Percentiles rank a stretch among this genome's conserved stretches.
Conservation (phyloP, 2,113 vertebrate species). For the Buteo buteo region DNA sequence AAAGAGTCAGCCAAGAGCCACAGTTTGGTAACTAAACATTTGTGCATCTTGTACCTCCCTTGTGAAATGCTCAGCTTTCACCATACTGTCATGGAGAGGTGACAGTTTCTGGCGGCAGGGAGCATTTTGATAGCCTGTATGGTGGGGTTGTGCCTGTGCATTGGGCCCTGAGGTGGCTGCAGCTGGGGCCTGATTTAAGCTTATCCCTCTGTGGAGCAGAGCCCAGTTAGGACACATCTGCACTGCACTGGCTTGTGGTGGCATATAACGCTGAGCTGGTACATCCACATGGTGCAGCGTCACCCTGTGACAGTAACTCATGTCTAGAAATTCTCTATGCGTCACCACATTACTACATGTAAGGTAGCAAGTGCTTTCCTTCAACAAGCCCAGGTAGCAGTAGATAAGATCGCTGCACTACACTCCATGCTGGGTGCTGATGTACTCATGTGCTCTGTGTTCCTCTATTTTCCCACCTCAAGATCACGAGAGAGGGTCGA, state of each 20-base stretch:
- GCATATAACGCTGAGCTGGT: neutral
- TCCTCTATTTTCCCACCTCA: neutral
- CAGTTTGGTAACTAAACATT: neutral
- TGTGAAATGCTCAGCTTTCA: neutral
- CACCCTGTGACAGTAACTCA: neutral
- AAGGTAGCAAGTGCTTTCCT: neutral
- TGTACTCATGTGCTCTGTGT: neutral
- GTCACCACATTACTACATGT: neutral
- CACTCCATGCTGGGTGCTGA: fast-evolving
- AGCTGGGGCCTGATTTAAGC: neutral
- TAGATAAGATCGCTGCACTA: neutral
- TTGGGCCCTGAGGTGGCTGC: neutral
- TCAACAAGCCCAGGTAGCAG: neutral
- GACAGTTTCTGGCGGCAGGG: neutral
- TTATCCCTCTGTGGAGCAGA: neutral
- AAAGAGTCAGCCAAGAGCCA: neutral
- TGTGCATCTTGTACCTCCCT: neutral
- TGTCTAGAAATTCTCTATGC: neutral
- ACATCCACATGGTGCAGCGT: neutral
- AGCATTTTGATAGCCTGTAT: neutral
- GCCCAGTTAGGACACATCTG: fast-evolving
- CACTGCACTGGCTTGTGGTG: neutral
- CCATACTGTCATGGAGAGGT: fast-evolving
- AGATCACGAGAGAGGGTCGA: neutral
- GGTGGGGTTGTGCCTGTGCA: neutral